Percentiles rank a stretch among this genome's conserved stretches.
Evolutionary conservation across 2,797 vertebrate species (phyloP).

Genomic region (Delichon dasypus): DNA sequence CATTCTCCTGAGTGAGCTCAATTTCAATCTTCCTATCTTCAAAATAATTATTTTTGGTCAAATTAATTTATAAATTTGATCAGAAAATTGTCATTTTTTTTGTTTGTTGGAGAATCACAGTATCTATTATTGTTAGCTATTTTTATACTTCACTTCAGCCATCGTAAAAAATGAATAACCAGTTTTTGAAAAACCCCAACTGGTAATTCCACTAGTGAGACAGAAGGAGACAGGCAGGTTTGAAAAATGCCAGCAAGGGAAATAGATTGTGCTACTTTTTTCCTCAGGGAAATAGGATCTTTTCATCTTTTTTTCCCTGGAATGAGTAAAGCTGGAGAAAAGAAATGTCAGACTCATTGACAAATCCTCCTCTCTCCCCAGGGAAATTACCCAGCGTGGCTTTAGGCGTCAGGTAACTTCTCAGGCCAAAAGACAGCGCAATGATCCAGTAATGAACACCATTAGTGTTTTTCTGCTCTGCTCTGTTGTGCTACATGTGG

Average conservation of each 20-base stretch:
- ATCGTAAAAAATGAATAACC: background rate
- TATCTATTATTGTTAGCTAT: background rate
- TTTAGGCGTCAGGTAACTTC: background rate
- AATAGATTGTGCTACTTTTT: slow-evolving; percentile 17
- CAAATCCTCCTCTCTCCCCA: background rate
- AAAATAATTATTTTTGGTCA: background rate
- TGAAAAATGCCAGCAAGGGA: slow-evolving; percentile 18
- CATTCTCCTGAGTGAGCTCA: background rate
- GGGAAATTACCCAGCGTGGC: background rate
- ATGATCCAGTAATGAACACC: background rate
- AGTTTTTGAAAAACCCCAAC: background rate
- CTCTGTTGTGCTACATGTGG: background rate
- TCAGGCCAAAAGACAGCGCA: background rate
- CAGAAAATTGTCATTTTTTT: fast-evolving
- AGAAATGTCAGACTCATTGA: slow-evolving; percentile 25
- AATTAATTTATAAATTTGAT: background rate
- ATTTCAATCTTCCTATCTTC: background rate
- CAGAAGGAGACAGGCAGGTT: background rate
- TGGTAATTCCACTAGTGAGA: background rate
- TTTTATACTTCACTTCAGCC: background rate
- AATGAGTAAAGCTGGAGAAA: background rate
- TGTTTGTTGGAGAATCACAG: background rate
- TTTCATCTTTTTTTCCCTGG: background rate
- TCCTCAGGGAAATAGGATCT: slow-evolving; percentile 35
- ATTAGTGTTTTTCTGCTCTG: background rate